phyloP scores from a whole-genome alignment of 2,888 invertebrate species.

The Sminthurides aquaticus region DNA sequence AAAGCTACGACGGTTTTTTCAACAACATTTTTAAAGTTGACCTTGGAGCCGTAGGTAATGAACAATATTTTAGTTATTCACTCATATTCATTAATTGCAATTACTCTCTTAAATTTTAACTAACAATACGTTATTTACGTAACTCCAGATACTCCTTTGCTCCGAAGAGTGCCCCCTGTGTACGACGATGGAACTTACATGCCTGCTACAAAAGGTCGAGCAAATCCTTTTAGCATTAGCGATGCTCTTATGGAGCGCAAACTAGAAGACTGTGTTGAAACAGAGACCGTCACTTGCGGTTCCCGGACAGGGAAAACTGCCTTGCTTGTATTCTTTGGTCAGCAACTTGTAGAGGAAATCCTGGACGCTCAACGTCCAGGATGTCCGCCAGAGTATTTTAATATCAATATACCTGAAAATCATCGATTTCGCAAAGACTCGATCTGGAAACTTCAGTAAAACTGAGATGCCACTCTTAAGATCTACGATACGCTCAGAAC shows the following conservation, averaged over 20 bases:
- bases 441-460: slow-evolving; percentile 18
- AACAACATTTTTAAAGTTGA: slow-evolving; percentile 49
- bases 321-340: slow-evolving; percentile 56
- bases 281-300: slow-evolving; percentile 29
- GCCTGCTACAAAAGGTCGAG: slow-evolving; percentile 50
- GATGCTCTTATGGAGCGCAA: slow-evolving; percentile 49
- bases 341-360: slow-evolving; percentile 58
- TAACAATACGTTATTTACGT: too few species aligned
- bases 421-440: slow-evolving; percentile 47
- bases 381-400: slow-evolving; percentile 57
- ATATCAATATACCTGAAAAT: slow-evolving; percentile 51
- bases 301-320: slow-evolving; percentile 54
- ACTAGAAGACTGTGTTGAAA: slow-evolving; percentile 26
- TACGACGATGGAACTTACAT: slow-evolving; percentile 55
- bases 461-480: slow-evolving; percentile 52
- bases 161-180: slow-evolving; percentile 52
- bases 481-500: slow-evolving; percentile 52
- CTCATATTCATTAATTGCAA: background rate
- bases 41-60: slow-evolving; percentile 49
- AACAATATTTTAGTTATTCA: background rate
- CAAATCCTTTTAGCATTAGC: slow-evolving; percentile 53
- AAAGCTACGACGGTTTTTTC: slow-evolving; percentile 51
- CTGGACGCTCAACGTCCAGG: slow-evolving; percentile 56
- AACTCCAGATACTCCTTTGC: slow-evolving; percentile 54
- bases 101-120: background rate